Percentiles rank a stretch among this genome's conserved stretches.
These are phyloP conservation scores for Tokudaia muenninki DNA, from an alignment of 2,797 vertebrate species.

Conservation along the genomic window DNA sequence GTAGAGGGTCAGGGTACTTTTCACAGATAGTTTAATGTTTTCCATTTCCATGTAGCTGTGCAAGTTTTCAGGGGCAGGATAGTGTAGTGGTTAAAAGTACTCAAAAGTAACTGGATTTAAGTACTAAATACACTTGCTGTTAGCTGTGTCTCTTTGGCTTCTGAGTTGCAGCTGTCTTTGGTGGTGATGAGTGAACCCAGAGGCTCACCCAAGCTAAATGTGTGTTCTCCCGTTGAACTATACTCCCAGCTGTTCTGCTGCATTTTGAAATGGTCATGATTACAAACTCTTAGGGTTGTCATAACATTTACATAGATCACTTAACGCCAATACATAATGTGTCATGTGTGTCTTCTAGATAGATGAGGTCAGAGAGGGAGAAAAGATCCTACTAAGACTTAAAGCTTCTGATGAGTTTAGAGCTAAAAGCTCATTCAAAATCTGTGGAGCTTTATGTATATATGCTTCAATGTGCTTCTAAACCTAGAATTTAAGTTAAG, in stretches of 20 bases:
- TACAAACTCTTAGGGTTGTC: neutral
- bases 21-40: neutral
- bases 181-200: neutral
- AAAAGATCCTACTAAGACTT: neutral
- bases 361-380: conserved; percentile 43
- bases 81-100: neutral
- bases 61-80: neutral
- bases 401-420: neutral
- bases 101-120: conserved; percentile 19
- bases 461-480: conserved; percentile 8
- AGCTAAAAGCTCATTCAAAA: neutral
- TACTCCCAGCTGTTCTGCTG: neutral
- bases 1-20: conserved; percentile 7
- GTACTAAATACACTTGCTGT: neutral
- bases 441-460: conserved; percentile 16
- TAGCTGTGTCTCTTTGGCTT: conserved; percentile 29
- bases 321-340: conserved; percentile 1
- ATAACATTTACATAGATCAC: conserved; percentile 37
- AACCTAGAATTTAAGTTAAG: conserved; percentile 62
- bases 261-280: conserved; percentile 24
- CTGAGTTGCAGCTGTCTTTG: neutral
- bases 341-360: neutral
- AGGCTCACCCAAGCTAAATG: neutral
- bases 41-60: neutral
- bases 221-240: too few relatives aligned